These are phyloP conservation scores for Dryobotodes eremita DNA, from an alignment of 2,888 invertebrate genomes.

Conservation along the genomic window DNA sequence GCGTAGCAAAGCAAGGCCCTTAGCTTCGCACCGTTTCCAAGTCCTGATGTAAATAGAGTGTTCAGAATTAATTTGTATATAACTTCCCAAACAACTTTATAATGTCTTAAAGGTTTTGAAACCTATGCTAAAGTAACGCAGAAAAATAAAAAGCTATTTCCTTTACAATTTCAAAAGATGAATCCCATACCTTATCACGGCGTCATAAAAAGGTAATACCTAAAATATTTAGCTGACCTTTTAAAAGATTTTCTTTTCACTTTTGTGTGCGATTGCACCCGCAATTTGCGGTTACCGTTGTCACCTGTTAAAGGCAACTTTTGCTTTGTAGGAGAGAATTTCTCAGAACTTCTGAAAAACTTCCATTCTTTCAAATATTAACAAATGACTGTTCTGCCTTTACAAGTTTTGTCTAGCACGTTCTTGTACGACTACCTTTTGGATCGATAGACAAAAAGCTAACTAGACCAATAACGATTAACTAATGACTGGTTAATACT, in stretches of 20 bases:
- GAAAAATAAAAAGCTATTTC: background rate
- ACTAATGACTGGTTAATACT: background rate
- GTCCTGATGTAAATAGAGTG: too few species aligned
- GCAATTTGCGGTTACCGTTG: conserved; percentile 27
- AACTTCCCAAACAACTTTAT: background rate
- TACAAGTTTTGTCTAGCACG: conserved; percentile 8
- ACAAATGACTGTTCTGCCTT: conserved; percentile 32
- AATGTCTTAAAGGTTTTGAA: background rate
- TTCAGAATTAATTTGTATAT: background rate
- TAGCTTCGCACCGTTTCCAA: background rate
- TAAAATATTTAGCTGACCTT: conserved; percentile 34
- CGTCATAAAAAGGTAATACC: conserved; percentile 15
- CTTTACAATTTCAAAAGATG: background rate
- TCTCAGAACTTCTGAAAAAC: conserved; percentile 36
- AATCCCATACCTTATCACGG: background rate
- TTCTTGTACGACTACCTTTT: background rate
- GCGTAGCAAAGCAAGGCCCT: background rate
- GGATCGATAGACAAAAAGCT: background rate
- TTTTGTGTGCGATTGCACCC: conserved; percentile 20
- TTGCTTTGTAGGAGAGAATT: conserved; percentile 32
- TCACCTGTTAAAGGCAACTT: conserved; percentile 49
- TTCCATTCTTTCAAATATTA: conserved; percentile 25
- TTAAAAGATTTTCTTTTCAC: conserved; percentile 33
- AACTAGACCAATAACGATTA: background rate
- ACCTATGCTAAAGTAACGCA: too few species aligned